Base-by-base conservation (phyloP, 2,888 invertebrate species). In the Apotomis betuletana region DNA sequence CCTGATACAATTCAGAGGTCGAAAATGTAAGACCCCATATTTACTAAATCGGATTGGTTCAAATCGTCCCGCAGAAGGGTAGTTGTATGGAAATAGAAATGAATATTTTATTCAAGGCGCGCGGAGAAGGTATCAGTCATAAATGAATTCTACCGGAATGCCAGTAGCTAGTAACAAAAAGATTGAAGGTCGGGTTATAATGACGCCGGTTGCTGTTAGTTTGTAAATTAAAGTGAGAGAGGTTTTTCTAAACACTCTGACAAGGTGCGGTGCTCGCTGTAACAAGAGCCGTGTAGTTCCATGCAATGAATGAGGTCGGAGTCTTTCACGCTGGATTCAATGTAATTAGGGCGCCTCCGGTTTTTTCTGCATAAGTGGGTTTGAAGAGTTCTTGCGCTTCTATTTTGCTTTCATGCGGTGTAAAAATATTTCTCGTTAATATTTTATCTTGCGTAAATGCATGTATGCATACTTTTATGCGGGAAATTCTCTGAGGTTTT, bases 311-410 rank as follows among this genome's bases (percentile, higher is more conserved):
- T 88, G 83, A 82, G 78, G 78, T 79, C 64, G 75, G 80, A 79
- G 85, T 83, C 84, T 89, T 89, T 90, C 87, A 85, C 84, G 83
- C 83, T 85, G 81, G 81, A 86, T 88, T 87, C 89, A 88, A 89
- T 90, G 88, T 90, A 91, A 90, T 91, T 91, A 91, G 87, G 87
- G 86, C 88, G 81, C 80, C 85, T 80, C 81, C 80, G 79, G 84
- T 82, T 87, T 87, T 89, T 89, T 87, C 83, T 84, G 81, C 86
- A 85, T 86, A 87, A 89, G 88, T 89, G 86, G 83, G 83, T 84
- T 86, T 87, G 80, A 84, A 88, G 84, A 80, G 81, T 84, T 85
- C 83, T 81, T 81, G 80, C 80, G 76, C 80, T 80, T 78, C 81
- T 85, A 77, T 84, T 84, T 82, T 81, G 74, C 81, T 83, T 84